Evolutionary conservation across 1,140 invertebrate genomes (phyloP), one percentile per base, ranked within the genome.

Genomic region (Tyrophagus putrescentiae): DNA sequence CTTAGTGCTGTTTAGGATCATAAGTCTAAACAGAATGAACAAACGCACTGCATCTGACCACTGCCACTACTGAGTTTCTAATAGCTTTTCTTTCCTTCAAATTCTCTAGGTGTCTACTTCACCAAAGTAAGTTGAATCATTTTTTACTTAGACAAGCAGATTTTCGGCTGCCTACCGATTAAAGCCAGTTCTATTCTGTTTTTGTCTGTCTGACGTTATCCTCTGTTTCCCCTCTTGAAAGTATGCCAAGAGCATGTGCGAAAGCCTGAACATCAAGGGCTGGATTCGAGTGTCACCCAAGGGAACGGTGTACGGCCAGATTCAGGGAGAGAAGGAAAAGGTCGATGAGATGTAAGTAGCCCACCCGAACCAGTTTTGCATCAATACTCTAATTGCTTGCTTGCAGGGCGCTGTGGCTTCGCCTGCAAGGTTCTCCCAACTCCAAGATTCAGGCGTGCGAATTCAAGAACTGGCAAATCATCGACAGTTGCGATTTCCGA

Each of bases 261-360:
- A 79, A 60, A 76, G 82, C 64, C 72, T 85, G 16, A 79, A 79
- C 34, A 76, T 91, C 16, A 79, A 78, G 29, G 88, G 88, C n/a
- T 92, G 87, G 87, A 83, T 91, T 57, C 90, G 90, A 70, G 88
- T 89, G 68, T 82, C 81, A n/a, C 86, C 83, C 70, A 78, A 77
- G 62, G 87, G 87, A 28, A 87, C 87, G 7, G 84, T 91, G 50
- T 75, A 86, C 1, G 88, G 88, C 23, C 87, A 87, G 72, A 78
- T 91, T 70, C 84, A 92, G 73, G 88, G 88, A 25, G 76, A 76
- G 16, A 85, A 84, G 69, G 73, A 78, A 6, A 77, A 80, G 63
- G 74, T 91, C 58, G 84, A 90, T 70, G 80, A 85, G 70, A 85
- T 91, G 88, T 90, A 76, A 82, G 84, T 42, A n/a, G n/a, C n/a